A percentile compares a stretch with the other conserved stretches of the same genome.
Evolutionary conservation across 2,797 vertebrate genomes (phyloP).

Genomic region (Dryobates pubescens): DNA sequence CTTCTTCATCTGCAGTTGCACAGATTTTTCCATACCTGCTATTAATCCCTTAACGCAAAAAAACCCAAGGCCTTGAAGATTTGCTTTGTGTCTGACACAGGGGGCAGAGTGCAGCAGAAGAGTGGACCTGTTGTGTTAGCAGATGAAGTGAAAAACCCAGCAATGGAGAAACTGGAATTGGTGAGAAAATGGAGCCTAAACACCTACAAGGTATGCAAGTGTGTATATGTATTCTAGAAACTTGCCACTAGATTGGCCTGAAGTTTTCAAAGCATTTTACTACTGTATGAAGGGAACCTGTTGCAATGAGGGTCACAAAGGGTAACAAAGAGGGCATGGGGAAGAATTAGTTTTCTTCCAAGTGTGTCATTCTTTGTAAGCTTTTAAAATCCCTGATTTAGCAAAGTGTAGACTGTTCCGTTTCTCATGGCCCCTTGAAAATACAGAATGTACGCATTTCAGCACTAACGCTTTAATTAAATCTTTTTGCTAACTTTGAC

Average conservation of each 20-base stretch:
- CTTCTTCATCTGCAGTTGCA: background rate
- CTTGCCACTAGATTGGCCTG: background rate
- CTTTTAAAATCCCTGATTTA: background rate
- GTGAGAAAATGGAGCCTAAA: constrained; percentile 99
- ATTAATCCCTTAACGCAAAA: background rate
- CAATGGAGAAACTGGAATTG: constrained; percentile 96
- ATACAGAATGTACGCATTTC: background rate
- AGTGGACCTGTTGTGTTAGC: constrained; percentile 90
- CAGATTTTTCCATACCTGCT: background rate
- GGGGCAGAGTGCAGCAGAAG: constrained; percentile 70
- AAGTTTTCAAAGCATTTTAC: background rate
- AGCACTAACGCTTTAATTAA: background rate
- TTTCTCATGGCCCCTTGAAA: background rate
- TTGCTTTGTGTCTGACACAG: constrained; percentile 30
- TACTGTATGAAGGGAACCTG: background rate
- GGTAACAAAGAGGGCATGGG: background rate
- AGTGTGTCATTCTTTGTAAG: background rate
- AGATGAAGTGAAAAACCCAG: constrained; percentile 94
- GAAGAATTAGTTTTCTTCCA: background rate
- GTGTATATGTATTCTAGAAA: background rate
- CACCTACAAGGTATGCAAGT: constrained; percentile 92
- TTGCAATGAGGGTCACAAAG: background rate
- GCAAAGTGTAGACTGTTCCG: background rate
- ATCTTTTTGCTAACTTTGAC: background rate
- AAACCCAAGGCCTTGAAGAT: background rate